A percentile compares a stretch with the other conserved stretches of the same genome.
Evolutionary conservation across 1,140 invertebrate genomes (phyloP).

Genomic region (Drosophila parvula): DNA sequence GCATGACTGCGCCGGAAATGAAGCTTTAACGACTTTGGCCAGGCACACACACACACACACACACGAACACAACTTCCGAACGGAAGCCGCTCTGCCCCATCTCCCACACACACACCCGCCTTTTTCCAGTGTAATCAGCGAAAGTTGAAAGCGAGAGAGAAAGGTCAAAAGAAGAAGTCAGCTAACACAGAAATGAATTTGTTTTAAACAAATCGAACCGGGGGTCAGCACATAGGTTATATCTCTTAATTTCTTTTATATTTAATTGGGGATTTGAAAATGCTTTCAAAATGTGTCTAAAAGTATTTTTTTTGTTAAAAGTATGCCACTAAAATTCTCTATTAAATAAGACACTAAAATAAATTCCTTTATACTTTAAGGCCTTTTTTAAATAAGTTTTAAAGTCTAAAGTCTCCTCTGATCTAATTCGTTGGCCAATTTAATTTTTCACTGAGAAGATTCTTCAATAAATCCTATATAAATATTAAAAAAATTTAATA

Average conservation of each 20-base stretch:
- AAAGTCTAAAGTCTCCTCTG: too few relatives aligned
- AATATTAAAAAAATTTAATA: too few relatives aligned
- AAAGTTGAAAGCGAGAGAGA: constrained; percentile 18
- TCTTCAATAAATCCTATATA: too few relatives aligned
- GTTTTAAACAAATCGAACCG: constrained; percentile 47
- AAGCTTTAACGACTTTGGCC: constrained; percentile 76
- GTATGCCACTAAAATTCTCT: too few relatives aligned
- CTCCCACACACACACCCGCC: background rate
- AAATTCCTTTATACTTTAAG: too few relatives aligned
- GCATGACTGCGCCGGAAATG: constrained; percentile 73
- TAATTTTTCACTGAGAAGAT: too few relatives aligned
- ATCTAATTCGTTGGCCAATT: too few relatives aligned
- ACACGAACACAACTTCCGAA: constrained; percentile 32
- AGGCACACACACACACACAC: constrained; percentile 38
- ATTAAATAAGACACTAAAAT: too few relatives aligned
- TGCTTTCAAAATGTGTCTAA: too few relatives aligned
- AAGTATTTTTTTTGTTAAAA: too few relatives aligned
- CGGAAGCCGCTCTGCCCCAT: constrained; percentile 11
- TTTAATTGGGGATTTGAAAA: background rate
- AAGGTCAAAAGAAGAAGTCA: constrained; percentile 1
- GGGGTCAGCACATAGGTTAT: constrained; percentile 3
- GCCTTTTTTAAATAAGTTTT: too few relatives aligned
- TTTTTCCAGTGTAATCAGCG: constrained; percentile 45
- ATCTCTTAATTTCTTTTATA: background rate
- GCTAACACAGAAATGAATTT: constrained; percentile 32